Percentiles rank a stretch among this genome's conserved stretches.
Evolutionary conservation across 2,113 vertebrate genomes (phyloP).

Genomic region (Centropristis striata): DNA sequence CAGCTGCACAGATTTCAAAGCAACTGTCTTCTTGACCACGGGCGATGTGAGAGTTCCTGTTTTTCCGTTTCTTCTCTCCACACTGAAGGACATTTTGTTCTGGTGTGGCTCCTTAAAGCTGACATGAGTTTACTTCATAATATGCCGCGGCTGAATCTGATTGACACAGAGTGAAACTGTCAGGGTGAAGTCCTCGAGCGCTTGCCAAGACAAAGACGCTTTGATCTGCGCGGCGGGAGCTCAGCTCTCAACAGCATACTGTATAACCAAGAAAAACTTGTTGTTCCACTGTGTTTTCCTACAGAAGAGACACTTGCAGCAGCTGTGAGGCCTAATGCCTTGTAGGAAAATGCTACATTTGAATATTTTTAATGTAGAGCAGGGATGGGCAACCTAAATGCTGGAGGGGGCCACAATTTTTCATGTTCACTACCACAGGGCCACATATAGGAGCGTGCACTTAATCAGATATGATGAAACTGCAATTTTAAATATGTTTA

Average conservation of each 20-base stretch:
- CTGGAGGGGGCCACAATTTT: too few relatives aligned
- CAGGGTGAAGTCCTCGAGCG: slow-evolving; percentile 43
- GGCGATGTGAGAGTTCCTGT: neutral
- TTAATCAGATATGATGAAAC: too few relatives aligned
- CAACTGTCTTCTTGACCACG: neutral
- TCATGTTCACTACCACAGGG: too few relatives aligned
- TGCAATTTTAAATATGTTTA: too few relatives aligned
- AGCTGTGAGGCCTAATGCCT: slow-evolving; percentile 3
- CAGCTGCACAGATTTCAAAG: neutral
- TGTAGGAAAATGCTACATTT: neutral
- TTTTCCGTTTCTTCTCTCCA: neutral
- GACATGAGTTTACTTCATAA: slow-evolving; percentile 33
- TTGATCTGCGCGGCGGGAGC: slow-evolving; percentile 59
- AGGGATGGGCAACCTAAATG: too few relatives aligned
- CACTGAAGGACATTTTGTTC: slow-evolving; percentile 44
- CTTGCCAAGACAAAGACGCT: slow-evolving; percentile 64
- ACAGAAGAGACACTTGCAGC: slow-evolving; percentile 3
- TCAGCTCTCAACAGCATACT: slow-evolving; percentile 57
- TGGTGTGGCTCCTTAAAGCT: slow-evolving; percentile 38
- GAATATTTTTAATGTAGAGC: too few relatives aligned
- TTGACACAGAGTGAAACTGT: slow-evolving; percentile 62
- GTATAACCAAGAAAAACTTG: slow-evolving; percentile 73
- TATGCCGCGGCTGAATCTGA: slow-evolving; percentile 22
- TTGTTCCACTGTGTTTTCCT: slow-evolving; percentile 46
- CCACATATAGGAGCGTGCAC: too few relatives aligned